Percentiles rank a stretch among this genome's conserved stretches.
Conservation (phyloP, 2,888 invertebrate species). For the Pristionchus mayeri region DNA sequence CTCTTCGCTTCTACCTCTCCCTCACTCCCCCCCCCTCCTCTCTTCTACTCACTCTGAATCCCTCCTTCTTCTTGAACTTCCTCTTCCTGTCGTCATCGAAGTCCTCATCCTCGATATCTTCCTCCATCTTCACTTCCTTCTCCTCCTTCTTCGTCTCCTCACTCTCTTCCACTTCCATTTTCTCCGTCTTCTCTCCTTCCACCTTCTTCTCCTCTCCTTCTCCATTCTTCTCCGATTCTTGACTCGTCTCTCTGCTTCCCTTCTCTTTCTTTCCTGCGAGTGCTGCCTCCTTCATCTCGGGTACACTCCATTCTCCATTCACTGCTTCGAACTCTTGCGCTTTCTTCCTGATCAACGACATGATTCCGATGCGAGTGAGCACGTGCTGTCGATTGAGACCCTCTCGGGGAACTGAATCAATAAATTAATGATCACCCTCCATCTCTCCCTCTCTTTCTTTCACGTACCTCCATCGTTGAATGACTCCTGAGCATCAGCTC, state of each 20-base stretch:
- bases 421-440: too few relatives aligned
- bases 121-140: slow-evolving; percentile 72
- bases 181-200: slow-evolving; percentile 53
- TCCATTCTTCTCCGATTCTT: slow-evolving; percentile 76
- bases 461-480: slow-evolving; percentile 71
- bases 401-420: slow-evolving; percentile 85
- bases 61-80: slow-evolving; percentile 36
- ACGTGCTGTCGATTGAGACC: slow-evolving; percentile 97
- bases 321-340: slow-evolving; percentile 98
- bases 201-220: too few relatives aligned
- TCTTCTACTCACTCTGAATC: too few relatives aligned
- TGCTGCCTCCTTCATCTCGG: slow-evolving; percentile 57
- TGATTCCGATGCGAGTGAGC: slow-evolving; percentile 95
- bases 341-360: slow-evolving; percentile 98
- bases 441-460: slow-evolving; percentile 49
- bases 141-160: slow-evolving; percentile 55
- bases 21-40: too few relatives aligned
- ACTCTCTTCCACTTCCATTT: slow-evolving; percentile 50
- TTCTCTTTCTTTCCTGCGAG: slow-evolving; percentile 51
- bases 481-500: slow-evolving; percentile 86
- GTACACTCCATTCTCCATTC: slow-evolving; percentile 87
- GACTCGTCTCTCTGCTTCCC: slow-evolving; percentile 26
- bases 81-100: slow-evolving; percentile 17
- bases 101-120: slow-evolving; percentile 74
- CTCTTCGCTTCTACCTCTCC: too few relatives aligned